Conservation (phyloP, 2,888 invertebrate genomes). For the Asteroscopus sphinx region DNA sequence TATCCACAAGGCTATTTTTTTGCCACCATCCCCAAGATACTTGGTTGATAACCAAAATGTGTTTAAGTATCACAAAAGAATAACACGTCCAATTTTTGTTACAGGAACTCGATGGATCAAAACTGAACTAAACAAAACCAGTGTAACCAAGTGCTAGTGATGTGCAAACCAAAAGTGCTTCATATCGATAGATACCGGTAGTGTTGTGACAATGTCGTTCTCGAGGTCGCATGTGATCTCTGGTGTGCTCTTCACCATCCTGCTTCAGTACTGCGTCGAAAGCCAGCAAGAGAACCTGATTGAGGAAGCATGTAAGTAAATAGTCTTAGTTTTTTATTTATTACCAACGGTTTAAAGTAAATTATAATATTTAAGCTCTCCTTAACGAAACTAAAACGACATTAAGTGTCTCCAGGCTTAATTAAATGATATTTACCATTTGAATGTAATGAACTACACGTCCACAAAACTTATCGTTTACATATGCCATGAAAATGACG, state of each 20-base stretch:
- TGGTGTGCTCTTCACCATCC: conserved; percentile 70
- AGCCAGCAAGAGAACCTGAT: conserved; percentile 82
- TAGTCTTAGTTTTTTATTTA: neutral
- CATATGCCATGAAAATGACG: too few species aligned
- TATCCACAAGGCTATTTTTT: too few species aligned
- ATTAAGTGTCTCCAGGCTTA: too few species aligned
- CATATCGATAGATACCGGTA: conserved; percentile 62
- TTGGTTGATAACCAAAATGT: too few species aligned
- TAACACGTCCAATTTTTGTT: too few species aligned
- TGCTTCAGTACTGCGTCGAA: conserved; percentile 76
- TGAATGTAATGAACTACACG: too few species aligned
- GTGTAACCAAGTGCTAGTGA: conserved; percentile 64
- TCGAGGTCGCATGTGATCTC: conserved; percentile 68
- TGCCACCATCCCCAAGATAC: too few species aligned
- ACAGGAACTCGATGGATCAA: conserved; percentile 48
- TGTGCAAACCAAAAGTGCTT: conserved; percentile 60
- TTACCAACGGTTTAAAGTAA: neutral
- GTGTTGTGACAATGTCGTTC: conserved; percentile 67
- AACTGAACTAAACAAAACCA: conserved; percentile 7
- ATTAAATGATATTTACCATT: too few species aligned
- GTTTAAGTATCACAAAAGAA: too few species aligned
- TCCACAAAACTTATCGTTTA: too few species aligned
- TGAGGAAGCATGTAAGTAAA: conserved; percentile 82
- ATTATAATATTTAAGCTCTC: too few species aligned
- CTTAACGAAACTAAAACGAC: too few species aligned